These are phyloP conservation scores for Cotesia vestalis DNA, from an alignment of 1,140 invertebrate genomes.

Conservation along the genomic window DNA sequence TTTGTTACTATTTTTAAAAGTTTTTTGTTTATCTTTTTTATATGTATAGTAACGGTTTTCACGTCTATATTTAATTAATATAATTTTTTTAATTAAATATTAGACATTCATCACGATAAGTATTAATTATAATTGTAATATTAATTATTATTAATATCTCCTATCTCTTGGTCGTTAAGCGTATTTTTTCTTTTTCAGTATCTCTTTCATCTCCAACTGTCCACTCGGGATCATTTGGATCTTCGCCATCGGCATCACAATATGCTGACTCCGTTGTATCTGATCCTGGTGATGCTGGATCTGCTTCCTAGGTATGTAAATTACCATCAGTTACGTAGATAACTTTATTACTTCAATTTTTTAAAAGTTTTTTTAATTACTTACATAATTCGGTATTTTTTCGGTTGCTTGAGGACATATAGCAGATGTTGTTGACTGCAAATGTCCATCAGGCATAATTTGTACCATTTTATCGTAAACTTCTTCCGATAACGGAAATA, in stretches of 20 bases:
- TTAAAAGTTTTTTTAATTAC: conserved; percentile 28
- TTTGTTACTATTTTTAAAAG: conserved; percentile 1
- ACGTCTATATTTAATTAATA: conserved; percentile 21
- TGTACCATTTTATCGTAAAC: conserved; percentile 76
- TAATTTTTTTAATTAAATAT: conserved; percentile 7
- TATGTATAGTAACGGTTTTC: conserved; percentile 26
- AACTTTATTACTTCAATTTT: too few species aligned
- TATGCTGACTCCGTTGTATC: conserved; percentile 72
- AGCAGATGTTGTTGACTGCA: conserved; percentile 70
- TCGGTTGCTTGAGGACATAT: conserved; percentile 67
- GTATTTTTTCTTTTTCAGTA: conserved; percentile 63
- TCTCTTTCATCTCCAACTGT: conserved; percentile 65
- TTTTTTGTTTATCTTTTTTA: conserved; percentile 13
- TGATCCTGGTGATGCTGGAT: conserved; percentile 65
- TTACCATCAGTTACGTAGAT: neutral
- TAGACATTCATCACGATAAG: conserved; percentile 34
- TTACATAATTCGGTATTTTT: conserved; percentile 57
- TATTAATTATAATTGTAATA: too few species aligned
- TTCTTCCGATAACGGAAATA: conserved; percentile 79
- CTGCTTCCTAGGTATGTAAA: conserved; percentile 50
- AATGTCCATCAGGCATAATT: conserved; percentile 74
- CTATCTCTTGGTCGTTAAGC: conserved; percentile 65
- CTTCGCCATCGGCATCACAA: conserved; percentile 72
- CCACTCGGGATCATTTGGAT: conserved; percentile 86
- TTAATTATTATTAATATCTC: conserved; percentile 50